phyloP scores from a whole-genome alignment of 1,140 invertebrate species.

The Apis dorsata region DNA sequence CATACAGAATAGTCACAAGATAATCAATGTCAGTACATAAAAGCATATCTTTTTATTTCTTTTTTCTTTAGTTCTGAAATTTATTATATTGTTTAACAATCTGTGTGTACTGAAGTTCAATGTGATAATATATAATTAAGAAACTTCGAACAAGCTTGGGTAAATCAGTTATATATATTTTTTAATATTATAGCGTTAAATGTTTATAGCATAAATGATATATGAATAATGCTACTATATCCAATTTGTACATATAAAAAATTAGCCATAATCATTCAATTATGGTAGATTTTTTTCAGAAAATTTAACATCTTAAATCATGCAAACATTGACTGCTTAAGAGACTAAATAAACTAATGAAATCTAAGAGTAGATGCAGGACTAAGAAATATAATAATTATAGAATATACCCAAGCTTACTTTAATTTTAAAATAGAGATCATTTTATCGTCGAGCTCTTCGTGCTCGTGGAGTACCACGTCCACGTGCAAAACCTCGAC shows the following conservation, averaged over 20 bases:
- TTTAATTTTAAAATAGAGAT: slow-evolving; percentile 1
- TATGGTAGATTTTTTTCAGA: background rate
- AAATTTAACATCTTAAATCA: background rate
- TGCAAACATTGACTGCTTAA: background rate
- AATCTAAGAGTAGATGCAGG: background rate
- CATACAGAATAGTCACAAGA: slow-evolving; percentile 20
- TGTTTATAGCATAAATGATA: background rate
- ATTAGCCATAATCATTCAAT: background rate
- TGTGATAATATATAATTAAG: background rate
- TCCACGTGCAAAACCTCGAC: slow-evolving; percentile 63
- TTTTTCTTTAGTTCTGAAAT: background rate
- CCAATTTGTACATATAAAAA: background rate
- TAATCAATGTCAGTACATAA: background rate
- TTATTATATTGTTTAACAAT: slow-evolving; percentile 8
- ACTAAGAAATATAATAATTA: slow-evolving; percentile 9
- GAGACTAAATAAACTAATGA: slow-evolving; percentile 3
- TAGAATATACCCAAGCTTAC: slow-evolving; percentile 16
- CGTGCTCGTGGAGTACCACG: slow-evolving; percentile 72
- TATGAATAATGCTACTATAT: background rate
- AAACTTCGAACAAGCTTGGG: slow-evolving; percentile 14
- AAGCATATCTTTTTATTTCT: slow-evolving; percentile 8
- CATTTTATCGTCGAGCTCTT: slow-evolving; percentile 75
- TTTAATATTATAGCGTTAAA: background rate
- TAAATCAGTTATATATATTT: background rate
- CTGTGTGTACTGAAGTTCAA: slow-evolving; percentile 14